A percentile compares a stretch with the other conserved stretches of the same genome.
These are phyloP conservation scores for Eupithecia insigniata DNA, from an alignment of 2,888 invertebrate species.

Conservation along the genomic window DNA sequence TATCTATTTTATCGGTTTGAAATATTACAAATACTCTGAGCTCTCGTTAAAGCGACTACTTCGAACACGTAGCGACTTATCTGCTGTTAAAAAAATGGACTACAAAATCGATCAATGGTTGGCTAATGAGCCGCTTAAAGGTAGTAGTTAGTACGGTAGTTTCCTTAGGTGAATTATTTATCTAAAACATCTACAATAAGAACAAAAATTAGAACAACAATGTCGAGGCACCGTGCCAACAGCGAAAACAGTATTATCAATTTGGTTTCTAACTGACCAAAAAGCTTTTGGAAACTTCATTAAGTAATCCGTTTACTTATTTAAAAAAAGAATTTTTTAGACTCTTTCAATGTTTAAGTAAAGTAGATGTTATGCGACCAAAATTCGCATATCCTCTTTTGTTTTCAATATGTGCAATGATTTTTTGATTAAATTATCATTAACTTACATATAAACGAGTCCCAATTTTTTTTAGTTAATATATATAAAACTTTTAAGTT, in stretches of 20 bases:
- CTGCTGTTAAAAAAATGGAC: constrained; percentile 54
- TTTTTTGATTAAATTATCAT: neutral
- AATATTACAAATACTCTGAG: constrained; percentile 56
- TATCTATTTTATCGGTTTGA: constrained; percentile 57
- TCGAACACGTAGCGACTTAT: constrained; percentile 58
- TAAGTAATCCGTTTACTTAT: neutral
- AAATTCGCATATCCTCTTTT: neutral
- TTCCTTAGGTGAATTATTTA: neutral
- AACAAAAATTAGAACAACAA: neutral
- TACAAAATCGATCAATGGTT: constrained; percentile 48
- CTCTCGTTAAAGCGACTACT: constrained; percentile 59
- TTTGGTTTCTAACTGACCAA: neutral
- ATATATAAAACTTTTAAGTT: neutral
- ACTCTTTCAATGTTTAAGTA: neutral
- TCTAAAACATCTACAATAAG: neutral
- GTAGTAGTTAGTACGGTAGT: neutral
- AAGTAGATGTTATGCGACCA: neutral
- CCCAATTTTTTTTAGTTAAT: neutral
- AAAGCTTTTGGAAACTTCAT: neutral
- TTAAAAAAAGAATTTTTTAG: neutral
- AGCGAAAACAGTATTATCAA: neutral
- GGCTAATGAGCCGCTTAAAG: constrained; percentile 29
- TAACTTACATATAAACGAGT: neutral
- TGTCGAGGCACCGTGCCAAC: constrained; percentile 8
- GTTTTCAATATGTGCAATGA: neutral